Evolutionary conservation across 2,797 vertebrate genomes (phyloP).

Genomic region (Carduelis carduelis): DNA sequence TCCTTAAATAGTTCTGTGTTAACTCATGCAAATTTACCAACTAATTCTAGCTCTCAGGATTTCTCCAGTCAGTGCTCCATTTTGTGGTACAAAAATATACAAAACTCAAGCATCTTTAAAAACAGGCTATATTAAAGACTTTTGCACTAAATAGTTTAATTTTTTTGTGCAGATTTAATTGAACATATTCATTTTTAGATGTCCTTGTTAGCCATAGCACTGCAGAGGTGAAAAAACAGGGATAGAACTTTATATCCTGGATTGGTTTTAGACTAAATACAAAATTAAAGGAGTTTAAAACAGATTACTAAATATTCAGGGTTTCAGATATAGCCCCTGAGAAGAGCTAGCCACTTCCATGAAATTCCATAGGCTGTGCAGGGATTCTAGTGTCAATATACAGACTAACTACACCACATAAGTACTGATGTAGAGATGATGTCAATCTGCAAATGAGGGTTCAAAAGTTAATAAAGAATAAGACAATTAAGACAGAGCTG

Average conservation of each 20-base stretch:
- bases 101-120: not conserved
- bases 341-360: not conserved
- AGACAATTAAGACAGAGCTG: not conserved
- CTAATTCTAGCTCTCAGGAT: not conserved
- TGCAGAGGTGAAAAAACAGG: not conserved
- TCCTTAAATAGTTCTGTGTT: not conserved
- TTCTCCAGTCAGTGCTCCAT: not conserved
- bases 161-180: not conserved
- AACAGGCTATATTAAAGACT: not conserved
- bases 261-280: not conserved
- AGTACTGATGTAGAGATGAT: not conserved
- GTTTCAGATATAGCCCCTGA: not conserved
- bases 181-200: not conserved
- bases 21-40: not conserved
- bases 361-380: not conserved
- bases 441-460: not conserved
- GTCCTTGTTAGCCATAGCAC: not conserved
- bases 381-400: not conserved
- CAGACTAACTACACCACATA: fast-evolving
- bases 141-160: not conserved
- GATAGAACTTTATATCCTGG: not conserved
- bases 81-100: not conserved
- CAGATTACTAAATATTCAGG: not conserved
- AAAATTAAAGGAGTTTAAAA: not conserved
- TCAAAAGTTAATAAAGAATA: not conserved